Base-by-base conservation (phyloP, 2,797 vertebrate genomes). In the Mormyrus hasselquistii region DNA sequence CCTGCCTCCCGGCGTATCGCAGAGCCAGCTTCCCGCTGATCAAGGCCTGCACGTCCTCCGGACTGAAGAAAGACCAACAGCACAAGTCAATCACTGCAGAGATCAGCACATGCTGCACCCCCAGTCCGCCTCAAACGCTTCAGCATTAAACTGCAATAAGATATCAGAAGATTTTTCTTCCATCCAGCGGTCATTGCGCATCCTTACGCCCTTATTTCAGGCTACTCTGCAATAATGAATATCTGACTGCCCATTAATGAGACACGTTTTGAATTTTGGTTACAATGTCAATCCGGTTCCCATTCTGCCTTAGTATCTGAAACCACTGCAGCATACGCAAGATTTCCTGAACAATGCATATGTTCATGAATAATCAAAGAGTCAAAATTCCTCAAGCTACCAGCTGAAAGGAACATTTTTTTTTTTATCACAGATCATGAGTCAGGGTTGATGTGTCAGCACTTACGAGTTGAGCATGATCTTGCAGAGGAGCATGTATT, bases 401-500 rank as follows among this genome's bases (percentile, higher is more conserved):
- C 38, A 44, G 73, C 34, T 44, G 73, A 44, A 69, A 69, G 10
- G 65, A 69, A 38, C 10, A 69, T 69, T 69, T 65, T 65, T 65
- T 50, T 9, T 9, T 12, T 6, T 0, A 69, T 6, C 29, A 38
- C 12, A 73, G 7, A n/a, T 47, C 38, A 47, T n/a, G 73, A n/a
- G 38, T n/a, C 38, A 82, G 76, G 41, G 38, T 47, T 1, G 3
- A 82, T 4, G 76, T 22, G 16, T 44, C 19, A n/a, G 76, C 0
- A 96, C 98, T 94, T 96, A 99, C 98, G 90, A 93, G 91, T 97
- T 99, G 91, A 99, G 97, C 98, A 99, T 99, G 94, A 99, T 99
- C 96, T 99, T 99, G 96, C 98, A 99, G 89, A 99, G 97, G 94
- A 99, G 96, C 98, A 99, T 99, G 95, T 99, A 99, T 93, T 99